These are phyloP conservation scores for Drosophila quasianomalipes DNA, from an alignment of 2,888 invertebrate species.

Conservation along the genomic window DNA sequence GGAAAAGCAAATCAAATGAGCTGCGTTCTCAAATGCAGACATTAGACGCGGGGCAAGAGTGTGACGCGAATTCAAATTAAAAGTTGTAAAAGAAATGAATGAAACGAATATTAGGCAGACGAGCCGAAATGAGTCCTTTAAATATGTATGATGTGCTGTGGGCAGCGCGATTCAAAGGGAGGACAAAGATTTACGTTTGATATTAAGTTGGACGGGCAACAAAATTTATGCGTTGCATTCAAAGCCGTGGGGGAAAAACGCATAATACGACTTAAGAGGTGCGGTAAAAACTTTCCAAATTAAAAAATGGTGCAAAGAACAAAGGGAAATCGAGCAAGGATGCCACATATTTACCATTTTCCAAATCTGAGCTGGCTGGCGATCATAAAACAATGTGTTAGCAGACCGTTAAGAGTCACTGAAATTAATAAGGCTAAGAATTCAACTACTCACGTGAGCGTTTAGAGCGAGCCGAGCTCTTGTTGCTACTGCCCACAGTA, in stretches of 20 bases:
- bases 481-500: conserved; percentile 68
- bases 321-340: conserved; percentile 33
- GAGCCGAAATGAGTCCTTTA: conserved; percentile 75
- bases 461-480: conserved; percentile 71
- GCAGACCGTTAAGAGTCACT: conserved; percentile 1
- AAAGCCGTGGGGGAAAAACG: conserved; percentile 19
- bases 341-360: conserved; percentile 82
- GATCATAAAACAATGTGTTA: conserved; percentile 28
- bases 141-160: conserved; percentile 82
- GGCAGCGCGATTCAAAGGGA: conserved; percentile 46
- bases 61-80: conserved; percentile 72
- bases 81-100: conserved; percentile 79
- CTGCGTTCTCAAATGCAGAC: conserved; percentile 34
- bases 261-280: conserved; percentile 14
- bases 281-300: conserved; percentile 69
- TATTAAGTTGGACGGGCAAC: conserved; percentile 71
- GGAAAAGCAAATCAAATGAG: conserved; percentile 70
- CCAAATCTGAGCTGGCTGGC: conserved; percentile 84
- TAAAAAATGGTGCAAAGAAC: conserved; percentile 55
- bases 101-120: conserved; percentile 72
- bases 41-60: conserved; percentile 6
- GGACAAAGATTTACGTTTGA: conserved; percentile 71
- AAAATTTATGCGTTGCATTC: conserved; percentile 72
- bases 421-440: background rate
- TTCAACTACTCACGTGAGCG: conserved; percentile 62